Percentiles rank a stretch among this genome's conserved stretches.
Conservation (phyloP, 2,888 invertebrate species). For the Rotaria macrura region DNA sequence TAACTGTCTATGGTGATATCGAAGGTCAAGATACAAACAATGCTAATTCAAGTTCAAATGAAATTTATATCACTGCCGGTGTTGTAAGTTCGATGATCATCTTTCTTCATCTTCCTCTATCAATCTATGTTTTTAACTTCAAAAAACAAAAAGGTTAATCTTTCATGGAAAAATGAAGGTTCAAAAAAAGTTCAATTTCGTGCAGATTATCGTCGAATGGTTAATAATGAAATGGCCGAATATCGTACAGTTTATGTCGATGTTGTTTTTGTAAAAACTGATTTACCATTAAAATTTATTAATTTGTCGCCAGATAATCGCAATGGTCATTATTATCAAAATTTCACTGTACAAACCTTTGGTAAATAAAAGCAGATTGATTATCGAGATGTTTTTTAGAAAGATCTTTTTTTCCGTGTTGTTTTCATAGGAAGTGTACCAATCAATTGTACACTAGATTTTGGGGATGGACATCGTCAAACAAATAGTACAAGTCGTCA, state of each 20-base stretch:
- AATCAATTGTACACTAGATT: background rate
- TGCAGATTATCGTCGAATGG: conserved; percentile 18
- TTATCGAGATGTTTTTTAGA: background rate
- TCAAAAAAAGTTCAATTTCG: conserved; percentile 5
- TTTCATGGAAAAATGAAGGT: conserved; percentile 20
- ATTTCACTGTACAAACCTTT: background rate
- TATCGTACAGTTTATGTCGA: conserved; percentile 7
- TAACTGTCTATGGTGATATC: conserved; percentile 11
- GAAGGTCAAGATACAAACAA: background rate
- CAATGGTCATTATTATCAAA: background rate
- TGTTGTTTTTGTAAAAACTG: conserved; percentile 8
- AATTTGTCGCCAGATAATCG: background rate
- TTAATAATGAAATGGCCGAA: background rate
- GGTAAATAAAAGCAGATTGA: background rate
- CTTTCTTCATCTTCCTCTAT: no score
- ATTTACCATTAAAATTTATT: conserved; percentile 14
- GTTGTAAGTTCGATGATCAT: no score
- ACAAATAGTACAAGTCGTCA: conserved; percentile 4
- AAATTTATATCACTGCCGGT: conserved; percentile 18
- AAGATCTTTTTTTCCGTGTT: background rate
- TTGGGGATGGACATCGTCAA: background rate
- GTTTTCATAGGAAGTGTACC: background rate
- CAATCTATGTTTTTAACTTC: background rate
- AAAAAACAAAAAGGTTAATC: background rate
- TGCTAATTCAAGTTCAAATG: background rate